Conservation (phyloP, 1,140 invertebrate genomes). For the Musca domestica region DNA sequence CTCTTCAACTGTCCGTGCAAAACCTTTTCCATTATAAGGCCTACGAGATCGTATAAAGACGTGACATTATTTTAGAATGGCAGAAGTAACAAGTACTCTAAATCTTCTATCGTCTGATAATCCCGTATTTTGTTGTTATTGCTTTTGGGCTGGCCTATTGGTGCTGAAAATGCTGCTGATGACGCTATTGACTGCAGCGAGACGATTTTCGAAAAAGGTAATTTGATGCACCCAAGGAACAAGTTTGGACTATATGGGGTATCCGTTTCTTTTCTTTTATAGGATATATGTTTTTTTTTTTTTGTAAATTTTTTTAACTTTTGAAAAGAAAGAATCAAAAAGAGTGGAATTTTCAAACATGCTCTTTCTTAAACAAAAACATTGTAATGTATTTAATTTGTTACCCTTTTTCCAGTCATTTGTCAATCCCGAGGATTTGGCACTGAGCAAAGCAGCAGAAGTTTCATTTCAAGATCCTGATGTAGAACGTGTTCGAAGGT, state of each 20-base stretch:
- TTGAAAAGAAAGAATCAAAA: too few species aligned
- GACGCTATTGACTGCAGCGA: constrained; percentile 55
- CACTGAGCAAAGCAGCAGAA: constrained; percentile 29
- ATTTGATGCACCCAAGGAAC: too few species aligned
- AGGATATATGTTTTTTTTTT: too few species aligned
- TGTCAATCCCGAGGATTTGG: constrained; percentile 42
- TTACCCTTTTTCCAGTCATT: constrained; percentile 28
- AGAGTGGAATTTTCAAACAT: too few species aligned
- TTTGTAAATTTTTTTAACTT: too few species aligned
- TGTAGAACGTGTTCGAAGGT: constrained; percentile 43
- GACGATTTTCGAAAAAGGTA: constrained; percentile 54
- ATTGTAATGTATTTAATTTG: too few species aligned
- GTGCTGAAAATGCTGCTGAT: constrained; percentile 58
- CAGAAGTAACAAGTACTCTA: not conserved
- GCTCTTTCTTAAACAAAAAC: too few species aligned
- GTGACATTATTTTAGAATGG: not conserved
- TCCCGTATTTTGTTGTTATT: constrained; percentile 53
- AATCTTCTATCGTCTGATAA: constrained; percentile 42
- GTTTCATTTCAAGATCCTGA: constrained; percentile 38
- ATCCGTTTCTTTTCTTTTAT: too few species aligned
- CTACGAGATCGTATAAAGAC: too few species aligned
- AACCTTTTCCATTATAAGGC: too few species aligned
- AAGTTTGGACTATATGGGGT: too few species aligned
- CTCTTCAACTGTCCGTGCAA: too few species aligned
- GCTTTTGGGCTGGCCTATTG: constrained; percentile 56